Conservation (phyloP, 2,797 vertebrate genomes). For the Aeoliscus strigatus region DNA sequence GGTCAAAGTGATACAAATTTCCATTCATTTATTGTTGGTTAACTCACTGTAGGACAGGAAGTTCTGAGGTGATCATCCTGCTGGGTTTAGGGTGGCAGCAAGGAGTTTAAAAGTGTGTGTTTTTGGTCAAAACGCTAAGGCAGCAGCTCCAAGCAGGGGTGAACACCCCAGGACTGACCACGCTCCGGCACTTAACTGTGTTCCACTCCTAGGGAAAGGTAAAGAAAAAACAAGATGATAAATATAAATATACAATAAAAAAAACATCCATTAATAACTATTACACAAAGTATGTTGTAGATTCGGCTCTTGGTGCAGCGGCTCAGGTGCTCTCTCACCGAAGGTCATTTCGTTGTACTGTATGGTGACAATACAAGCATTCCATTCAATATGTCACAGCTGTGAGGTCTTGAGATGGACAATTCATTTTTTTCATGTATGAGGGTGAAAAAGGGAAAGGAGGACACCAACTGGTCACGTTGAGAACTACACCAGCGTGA, state of each 20-base stretch:
- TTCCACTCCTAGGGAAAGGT: constrained; percentile 37
- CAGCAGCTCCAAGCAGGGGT: constrained; percentile 21
- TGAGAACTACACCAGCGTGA: constrained; percentile 69
- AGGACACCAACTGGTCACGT: constrained; percentile 78
- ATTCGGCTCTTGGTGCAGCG: too few species aligned
- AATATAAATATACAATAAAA: too few species aligned
- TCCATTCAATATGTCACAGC: constrained; percentile 2
- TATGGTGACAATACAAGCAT: too few species aligned
- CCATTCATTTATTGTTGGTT: not conserved
- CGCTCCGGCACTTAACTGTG: constrained; percentile 50
- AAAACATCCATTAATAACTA: not conserved
- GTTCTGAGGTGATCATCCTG: constrained; percentile 98
- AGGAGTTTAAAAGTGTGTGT: constrained; percentile 12
- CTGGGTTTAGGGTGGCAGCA: constrained; percentile 6
- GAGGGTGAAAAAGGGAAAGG: constrained; percentile 35
- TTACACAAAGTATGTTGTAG: not conserved
- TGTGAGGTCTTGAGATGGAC: constrained; percentile 17
- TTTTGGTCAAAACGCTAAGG: constrained; percentile 19
- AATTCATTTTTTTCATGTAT: constrained; percentile 8
- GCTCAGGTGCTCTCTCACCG: too few species aligned
- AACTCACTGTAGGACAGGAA: constrained; percentile 96
- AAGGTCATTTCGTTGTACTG: too few species aligned
- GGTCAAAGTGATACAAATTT: not conserved
- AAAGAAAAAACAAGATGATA: not conserved
- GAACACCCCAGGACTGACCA: constrained; percentile 40